Percentiles rank a stretch among this genome's conserved stretches.
Conservation (phyloP, 1,140 invertebrate species). For the Aporrectodea caliginosa region DNA sequence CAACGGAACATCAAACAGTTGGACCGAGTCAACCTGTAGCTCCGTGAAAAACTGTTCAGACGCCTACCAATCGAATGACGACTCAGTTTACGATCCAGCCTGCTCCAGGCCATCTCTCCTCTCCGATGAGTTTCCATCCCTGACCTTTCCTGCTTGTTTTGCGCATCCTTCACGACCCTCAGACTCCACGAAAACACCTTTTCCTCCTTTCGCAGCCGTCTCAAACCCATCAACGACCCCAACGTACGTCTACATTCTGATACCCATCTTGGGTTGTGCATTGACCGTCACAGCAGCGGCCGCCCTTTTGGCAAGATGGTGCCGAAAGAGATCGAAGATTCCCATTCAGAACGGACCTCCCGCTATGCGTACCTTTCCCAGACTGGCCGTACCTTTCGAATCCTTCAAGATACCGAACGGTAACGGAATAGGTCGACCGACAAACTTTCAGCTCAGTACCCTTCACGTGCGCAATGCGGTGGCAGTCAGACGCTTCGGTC, state of each 20-base stretch:
- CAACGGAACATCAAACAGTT: background rate
- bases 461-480: no score
- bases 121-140: background rate
- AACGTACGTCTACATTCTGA: background rate
- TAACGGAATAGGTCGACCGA: background rate
- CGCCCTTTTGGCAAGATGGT: background rate
- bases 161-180: background rate
- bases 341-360: background rate
- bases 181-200: background rate
- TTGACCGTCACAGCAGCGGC: background rate
- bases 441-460: background rate
- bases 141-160: background rate
- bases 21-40: background rate
- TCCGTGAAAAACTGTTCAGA: background rate
- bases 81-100: background rate
- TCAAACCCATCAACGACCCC: background rate
- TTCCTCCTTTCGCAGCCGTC: background rate
- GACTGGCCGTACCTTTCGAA: background rate
- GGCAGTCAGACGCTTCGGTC: no score
- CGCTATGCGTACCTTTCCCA: background rate
- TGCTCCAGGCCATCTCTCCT: background rate
- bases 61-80: background rate
- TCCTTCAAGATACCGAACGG: background rate
- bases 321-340: background rate
- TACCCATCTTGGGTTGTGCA: background rate